Percentiles rank a stretch among this genome's conserved stretches.
Evolutionary conservation across 1,140 invertebrate species (phyloP).

Genomic region (Pseudachorutes palmiensis): DNA sequence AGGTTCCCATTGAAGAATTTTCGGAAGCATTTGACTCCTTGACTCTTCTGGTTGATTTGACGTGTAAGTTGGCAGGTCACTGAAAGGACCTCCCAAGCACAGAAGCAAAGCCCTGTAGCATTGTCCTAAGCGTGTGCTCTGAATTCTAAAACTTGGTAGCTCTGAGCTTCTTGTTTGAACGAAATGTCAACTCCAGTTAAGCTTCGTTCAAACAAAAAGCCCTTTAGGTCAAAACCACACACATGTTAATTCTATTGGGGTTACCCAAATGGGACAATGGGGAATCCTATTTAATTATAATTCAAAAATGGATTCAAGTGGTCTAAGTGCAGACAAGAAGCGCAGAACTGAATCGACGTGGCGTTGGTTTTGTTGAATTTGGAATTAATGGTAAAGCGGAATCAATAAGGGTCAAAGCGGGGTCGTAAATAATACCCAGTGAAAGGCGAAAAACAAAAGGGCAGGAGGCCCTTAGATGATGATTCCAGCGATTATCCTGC

Average conservation of each 20-base stretch:
- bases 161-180: background rate
- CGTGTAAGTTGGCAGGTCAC: background rate
- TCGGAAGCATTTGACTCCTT: background rate
- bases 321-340: no score
- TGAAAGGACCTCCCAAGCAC: conserved; percentile 9
- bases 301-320: no score
- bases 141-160: background rate
- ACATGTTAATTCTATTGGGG: background rate
- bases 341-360: no score
- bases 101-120: background rate
- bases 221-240: conserved; percentile 7
- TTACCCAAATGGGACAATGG: background rate
- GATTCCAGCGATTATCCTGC: background rate
- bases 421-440: no score
- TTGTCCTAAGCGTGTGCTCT: background rate
- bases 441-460: background rate
- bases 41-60: background rate
- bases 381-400: no score
- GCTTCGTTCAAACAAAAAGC: background rate
- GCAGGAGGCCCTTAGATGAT: background rate
- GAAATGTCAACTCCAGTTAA: conserved; percentile 1
- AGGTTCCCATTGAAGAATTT: background rate
- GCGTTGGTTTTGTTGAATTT: no score
- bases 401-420: no score
- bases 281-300: background rate